Evolutionary conservation across 2,888 invertebrate species (phyloP), one percentile per base, ranked within the genome.

Genomic region (Drosophila atripex): DNA sequence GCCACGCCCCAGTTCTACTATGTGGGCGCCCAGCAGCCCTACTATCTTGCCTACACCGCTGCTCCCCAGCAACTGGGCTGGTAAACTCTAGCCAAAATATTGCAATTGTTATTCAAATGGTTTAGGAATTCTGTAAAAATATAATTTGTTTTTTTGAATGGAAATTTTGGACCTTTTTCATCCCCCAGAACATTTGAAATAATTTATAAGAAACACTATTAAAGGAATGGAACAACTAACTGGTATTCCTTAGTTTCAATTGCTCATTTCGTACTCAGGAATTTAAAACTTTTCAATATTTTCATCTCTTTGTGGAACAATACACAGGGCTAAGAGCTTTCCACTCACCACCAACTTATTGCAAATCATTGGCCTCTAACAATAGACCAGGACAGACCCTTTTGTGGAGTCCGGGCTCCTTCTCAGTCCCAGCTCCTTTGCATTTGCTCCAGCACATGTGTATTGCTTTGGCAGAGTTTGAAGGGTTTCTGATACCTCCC

Each of bases 11-110:
- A 86, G 45, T 77, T 76, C 14, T 89, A 87, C 55, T 85, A 77
- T 46, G 55, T 88, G 6, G 57, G 77, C 5, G 86, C 79, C 25
- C 83, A 80, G 60, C 90, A 80, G 39, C 84, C 86, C 18, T 80
- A 80, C 8, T 47, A 77, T 12, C 60, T 80, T 18, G 75, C 90
- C 54, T 83, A 78, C 63, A 83, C 76, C 32, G 75, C 74, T 39
- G 77, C 77, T 18, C 76, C 61, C 6, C 80, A 80, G 71, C 87
- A 86, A 39, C 52, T 86, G 60, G 43, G 68, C n/a, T 88, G 88
- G 89, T 89, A 82, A 58, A 18, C 23, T 16, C 45, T 28, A 21
- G 16, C 16, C 18, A 11, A 28, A 16, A 1, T 47, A 28, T 28
- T 11, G 2, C 3, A 46, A 39, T 52, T 53, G 39, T 52, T 58